These are phyloP conservation scores for Bombyx huttoni DNA, from an alignment of 2,888 invertebrate species.

Conservation along the genomic window DNA sequence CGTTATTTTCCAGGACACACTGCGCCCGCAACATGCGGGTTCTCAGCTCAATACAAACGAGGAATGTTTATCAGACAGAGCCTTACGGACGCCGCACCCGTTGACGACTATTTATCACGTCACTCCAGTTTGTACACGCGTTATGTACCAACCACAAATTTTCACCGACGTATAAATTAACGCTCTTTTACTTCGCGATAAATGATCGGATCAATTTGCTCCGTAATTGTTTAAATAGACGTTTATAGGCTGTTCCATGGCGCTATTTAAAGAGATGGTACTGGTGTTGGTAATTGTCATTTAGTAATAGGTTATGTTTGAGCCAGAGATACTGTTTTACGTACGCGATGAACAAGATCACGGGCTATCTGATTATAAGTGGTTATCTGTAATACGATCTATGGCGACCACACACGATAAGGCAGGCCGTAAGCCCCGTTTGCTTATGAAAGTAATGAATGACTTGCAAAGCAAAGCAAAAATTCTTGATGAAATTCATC, in stretches of 20 bases:
- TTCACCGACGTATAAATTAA: constrained; percentile 4
- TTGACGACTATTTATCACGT: constrained; percentile 8
- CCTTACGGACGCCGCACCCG: constrained; percentile 5
- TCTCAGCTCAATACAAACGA: constrained; percentile 5
- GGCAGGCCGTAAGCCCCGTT: too few relatives aligned
- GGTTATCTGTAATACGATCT: too few relatives aligned
- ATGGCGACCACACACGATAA: too few relatives aligned
- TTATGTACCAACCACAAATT: constrained; percentile 3
- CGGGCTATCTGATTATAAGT: too few relatives aligned
- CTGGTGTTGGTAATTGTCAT: too few relatives aligned
- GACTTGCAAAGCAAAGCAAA: too few relatives aligned
- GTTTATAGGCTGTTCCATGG: background rate
- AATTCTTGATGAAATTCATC: too few relatives aligned
- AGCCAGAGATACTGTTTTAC: too few relatives aligned
- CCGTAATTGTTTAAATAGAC: background rate
- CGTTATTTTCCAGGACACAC: background rate
- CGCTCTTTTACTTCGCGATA: background rate
- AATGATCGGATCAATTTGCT: background rate
- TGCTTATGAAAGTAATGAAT: too few relatives aligned
- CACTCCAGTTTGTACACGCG: constrained; percentile 3
- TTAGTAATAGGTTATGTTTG: too few relatives aligned
- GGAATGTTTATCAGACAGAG: constrained; percentile 6
- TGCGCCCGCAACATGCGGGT: constrained; percentile 1
- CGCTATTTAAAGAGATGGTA: background rate
- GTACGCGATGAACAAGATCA: too few relatives aligned